phyloP scores from a whole-genome alignment of 2,113 vertebrate genomes.

The Tachycineta bicolor region DNA sequence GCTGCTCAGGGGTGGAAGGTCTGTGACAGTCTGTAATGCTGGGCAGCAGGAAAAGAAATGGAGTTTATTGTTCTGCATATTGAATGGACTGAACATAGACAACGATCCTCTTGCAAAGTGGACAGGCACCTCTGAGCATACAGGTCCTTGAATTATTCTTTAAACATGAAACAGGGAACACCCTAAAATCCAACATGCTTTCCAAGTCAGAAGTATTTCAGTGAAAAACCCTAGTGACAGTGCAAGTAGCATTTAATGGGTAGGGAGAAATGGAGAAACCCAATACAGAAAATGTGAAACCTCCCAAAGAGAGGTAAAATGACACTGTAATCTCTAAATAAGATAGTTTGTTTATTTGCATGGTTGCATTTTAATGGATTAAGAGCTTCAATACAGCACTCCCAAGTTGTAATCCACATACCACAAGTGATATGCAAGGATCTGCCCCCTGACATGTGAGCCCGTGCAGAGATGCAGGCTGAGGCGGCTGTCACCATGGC shows the following conservation, averaged over 20 bases:
- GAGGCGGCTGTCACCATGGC: background rate
- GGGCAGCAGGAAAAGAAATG: background rate
- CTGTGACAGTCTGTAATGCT: background rate
- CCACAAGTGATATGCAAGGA: background rate
- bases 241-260: background rate
- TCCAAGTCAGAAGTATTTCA: background rate
- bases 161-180: background rate
- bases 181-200: background rate
- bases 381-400: background rate
- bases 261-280: background rate
- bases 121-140: background rate
- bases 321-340: background rate
- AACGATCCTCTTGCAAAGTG: background rate
- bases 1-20: background rate
- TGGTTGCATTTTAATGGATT: slow-evolving; percentile 2
- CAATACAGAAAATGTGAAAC: background rate
- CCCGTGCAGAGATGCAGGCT: background rate
- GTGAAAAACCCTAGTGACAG: background rate
- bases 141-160: background rate
- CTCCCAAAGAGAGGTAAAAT: background rate
- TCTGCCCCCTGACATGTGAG: background rate
- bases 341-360: background rate
- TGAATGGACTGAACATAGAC: background rate
- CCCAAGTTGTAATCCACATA: background rate
- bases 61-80: background rate